Evolutionary conservation across 2,888 invertebrate species (phyloP).

Genomic region (Hypomecis atomaria): DNA sequence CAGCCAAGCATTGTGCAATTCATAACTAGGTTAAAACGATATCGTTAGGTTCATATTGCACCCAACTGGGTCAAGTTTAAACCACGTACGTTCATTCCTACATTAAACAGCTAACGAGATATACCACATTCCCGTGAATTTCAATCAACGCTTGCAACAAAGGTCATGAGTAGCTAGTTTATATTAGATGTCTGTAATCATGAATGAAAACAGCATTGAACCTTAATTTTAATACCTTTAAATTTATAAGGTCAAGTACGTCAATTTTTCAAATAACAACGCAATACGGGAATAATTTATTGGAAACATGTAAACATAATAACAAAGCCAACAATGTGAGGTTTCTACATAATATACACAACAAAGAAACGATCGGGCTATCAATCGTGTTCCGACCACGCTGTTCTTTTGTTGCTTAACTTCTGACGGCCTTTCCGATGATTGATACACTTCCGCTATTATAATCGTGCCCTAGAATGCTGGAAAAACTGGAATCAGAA

Average conservation of each 20-base stretch:
- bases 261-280: constrained; percentile 37
- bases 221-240: constrained; percentile 31
- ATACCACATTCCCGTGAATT: constrained; percentile 34
- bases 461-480: constrained; percentile 8
- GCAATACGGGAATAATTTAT: constrained; percentile 20
- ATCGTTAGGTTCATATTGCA: constrained; percentile 57
- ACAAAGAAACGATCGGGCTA: constrained; percentile 3
- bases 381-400: constrained; percentile 14
- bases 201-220: constrained; percentile 37
- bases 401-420: constrained; percentile 13
- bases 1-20: constrained; percentile 68
- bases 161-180: constrained; percentile 25
- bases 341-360: constrained; percentile 13
- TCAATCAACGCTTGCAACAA: constrained; percentile 36
- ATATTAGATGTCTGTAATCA: too few relatives aligned
- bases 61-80: constrained; percentile 73
- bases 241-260: constrained; percentile 47
- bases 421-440: constrained; percentile 7
- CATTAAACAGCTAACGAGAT: constrained; percentile 18
- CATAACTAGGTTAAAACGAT: constrained; percentile 67
- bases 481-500: constrained; percentile 1
- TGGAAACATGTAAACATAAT: constrained; percentile 18
- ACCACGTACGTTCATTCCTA: background rate
- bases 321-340: constrained; percentile 14
- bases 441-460: constrained; percentile 12